phyloP scores from a whole-genome alignment of 1,140 invertebrate species.

The Halesus radiatus region DNA sequence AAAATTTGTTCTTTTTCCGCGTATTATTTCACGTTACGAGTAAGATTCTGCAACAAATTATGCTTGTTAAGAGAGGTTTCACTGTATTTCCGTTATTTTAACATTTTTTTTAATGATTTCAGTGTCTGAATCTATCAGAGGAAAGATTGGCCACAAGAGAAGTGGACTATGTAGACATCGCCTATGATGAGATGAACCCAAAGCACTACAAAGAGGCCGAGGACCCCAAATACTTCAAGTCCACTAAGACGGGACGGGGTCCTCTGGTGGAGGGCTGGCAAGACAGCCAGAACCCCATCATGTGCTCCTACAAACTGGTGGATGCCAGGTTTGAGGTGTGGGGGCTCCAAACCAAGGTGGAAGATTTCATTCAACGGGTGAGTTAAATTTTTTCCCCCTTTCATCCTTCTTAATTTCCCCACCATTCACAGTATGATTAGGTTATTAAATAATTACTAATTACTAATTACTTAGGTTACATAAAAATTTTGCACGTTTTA shows the following conservation, averaged over 20 bases:
- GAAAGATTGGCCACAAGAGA: slow-evolving; percentile 81
- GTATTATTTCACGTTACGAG: too few species aligned
- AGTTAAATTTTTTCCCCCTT: slow-evolving; percentile 55
- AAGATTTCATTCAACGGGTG: slow-evolving; percentile 90
- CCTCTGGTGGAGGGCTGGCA: slow-evolving; percentile 84
- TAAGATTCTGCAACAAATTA: too few species aligned
- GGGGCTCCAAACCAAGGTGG: slow-evolving; percentile 91
- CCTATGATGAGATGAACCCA: slow-evolving; percentile 85
- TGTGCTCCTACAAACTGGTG: slow-evolving; percentile 95
- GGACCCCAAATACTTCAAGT: slow-evolving; percentile 85
- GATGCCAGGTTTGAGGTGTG: slow-evolving; percentile 92
- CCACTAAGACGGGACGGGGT: slow-evolving; percentile 87
- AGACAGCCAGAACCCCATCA: slow-evolving; percentile 82
- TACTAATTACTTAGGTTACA: too few species aligned
- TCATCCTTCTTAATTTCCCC: too few species aligned
- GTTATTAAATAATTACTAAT: too few species aligned
- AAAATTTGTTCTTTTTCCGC: too few species aligned
- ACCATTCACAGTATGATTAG: too few species aligned
- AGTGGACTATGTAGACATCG: slow-evolving; percentile 90
- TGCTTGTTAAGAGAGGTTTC: too few species aligned
- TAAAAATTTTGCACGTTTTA: too few species aligned
- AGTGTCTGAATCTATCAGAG: slow-evolving; percentile 83
- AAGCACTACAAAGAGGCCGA: slow-evolving; percentile 94
- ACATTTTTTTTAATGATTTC: slow-evolving; percentile 57
- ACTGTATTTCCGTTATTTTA: too few species aligned